Evolutionary conservation across 2,888 invertebrate genomes (phyloP), one percentile per base, ranked within the genome.

Genomic region (Aromia moschata): DNA sequence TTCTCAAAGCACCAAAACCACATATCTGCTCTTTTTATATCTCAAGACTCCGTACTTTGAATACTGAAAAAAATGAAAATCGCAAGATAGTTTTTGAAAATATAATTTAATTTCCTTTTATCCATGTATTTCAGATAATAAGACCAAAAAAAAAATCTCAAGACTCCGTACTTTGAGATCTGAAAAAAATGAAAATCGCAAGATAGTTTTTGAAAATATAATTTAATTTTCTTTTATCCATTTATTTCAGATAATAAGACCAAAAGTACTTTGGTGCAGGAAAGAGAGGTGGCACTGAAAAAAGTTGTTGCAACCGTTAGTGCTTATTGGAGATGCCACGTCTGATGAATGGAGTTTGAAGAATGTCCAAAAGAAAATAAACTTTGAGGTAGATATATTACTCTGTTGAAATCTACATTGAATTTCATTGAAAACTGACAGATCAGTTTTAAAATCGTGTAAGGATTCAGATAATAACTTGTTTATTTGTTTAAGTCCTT

Each of bases 301-400:
- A n/a, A 81, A 86, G 40, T 81, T 89, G 47, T 74, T 89, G 1
- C 82, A 84, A 1, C 86, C 89, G 18, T 51, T 25, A 37, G 44
- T 45, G 2, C 15, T 41, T 4, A 18, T 59, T 31, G 52, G 52
- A 12, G 59, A 59, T 59, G 52, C 52, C 31, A 31, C 52, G 4
- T 40, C 51, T 1, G 36, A 55, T 1, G 44, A 38, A 7, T 51
- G 55, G 55, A 36, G 11, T 33, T 30, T 55, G 11, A 51, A 59
- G 3, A 40, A 16, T 1, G 33, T 56, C 2, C 12, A 14, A 36
- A 9, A 1, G 0, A 55, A 25, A 31, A 51, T 59, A 3, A 51
- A 56, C 33, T 59, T 59, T 7, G 12, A 51, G 40, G 56, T 60
- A 41, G 14, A 10, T 11, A n/a, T n/a, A n/a, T n/a, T n/a, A n/a